Conservation (phyloP, 2,113 vertebrate genomes). For the Athene noctua region DNA sequence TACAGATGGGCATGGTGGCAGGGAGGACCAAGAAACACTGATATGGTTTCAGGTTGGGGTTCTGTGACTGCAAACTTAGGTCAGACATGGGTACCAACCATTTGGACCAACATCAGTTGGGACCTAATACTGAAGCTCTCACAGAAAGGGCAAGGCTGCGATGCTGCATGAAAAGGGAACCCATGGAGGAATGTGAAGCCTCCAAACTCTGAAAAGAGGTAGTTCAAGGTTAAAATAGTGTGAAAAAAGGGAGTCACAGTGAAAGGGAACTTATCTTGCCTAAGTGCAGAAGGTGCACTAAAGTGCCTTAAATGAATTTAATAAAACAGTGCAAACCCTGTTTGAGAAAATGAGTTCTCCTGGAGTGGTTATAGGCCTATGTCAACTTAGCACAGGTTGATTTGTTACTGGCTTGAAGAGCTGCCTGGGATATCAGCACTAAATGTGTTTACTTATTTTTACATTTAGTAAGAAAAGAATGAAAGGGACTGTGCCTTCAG, state of each 20-base stretch:
- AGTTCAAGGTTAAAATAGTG: background rate
- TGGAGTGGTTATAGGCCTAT: background rate
- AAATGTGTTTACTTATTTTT: background rate
- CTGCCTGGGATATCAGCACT: background rate
- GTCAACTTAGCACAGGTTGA: background rate
- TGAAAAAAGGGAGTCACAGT: background rate
- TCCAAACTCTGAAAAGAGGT: background rate
- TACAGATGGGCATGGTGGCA: background rate
- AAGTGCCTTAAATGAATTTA: background rate
- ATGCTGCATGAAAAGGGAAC: background rate
- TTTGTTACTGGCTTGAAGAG: background rate
- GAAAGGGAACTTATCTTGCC: background rate
- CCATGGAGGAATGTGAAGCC: rapidly evolving
- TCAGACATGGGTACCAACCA: background rate
- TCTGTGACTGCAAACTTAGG: background rate
- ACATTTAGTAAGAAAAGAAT: background rate
- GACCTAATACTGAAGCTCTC: background rate
- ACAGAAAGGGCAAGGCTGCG: background rate
- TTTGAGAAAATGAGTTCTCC: background rate
- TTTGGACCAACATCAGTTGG: background rate
- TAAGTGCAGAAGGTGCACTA: background rate
- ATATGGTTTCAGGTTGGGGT: background rate
- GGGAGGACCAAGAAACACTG: rapidly evolving
- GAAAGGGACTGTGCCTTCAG: background rate
- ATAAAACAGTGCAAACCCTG: background rate